phyloP scores from a whole-genome alignment of 2,888 invertebrate genomes.

The Eupsilia transversa region DNA sequence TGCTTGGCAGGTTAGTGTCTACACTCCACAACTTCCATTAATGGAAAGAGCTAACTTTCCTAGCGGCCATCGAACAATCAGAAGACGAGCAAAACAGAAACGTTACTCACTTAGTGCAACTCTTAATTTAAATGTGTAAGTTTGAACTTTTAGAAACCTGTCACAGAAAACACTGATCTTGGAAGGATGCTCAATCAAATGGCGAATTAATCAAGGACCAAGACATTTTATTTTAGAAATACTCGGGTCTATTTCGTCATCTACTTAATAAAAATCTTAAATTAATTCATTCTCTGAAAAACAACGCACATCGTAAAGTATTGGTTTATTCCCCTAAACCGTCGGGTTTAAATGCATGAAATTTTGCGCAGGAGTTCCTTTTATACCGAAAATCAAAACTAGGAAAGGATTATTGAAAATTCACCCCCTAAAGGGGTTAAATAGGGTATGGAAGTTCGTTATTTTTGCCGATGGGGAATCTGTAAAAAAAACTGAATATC shows the following conservation, averaged over 20 bases:
- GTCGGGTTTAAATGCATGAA: neutral
- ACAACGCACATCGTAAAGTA: neutral
- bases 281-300: neutral
- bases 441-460: neutral
- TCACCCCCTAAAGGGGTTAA: too few species aligned
- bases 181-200: too few species aligned
- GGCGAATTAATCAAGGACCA: neutral
- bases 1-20: slow-evolving; percentile 91
- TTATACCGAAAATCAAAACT: neutral
- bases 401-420: neutral
- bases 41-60: neutral
- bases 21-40: neutral
- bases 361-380: neutral
- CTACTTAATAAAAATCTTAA: too few species aligned
- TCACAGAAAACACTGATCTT: neutral
- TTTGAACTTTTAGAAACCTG: neutral
- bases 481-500: neutral
- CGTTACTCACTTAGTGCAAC: neutral
- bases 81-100: neutral
- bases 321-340: neutral
- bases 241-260: neutral
- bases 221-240: neutral
- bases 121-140: neutral
- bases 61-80: neutral
- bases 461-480: neutral